A percentile compares a stretch with the other conserved stretches of the same genome.
Evolutionary conservation across 2,888 invertebrate genomes (phyloP).

Genomic region (Stenotaenia linearis): DNA sequence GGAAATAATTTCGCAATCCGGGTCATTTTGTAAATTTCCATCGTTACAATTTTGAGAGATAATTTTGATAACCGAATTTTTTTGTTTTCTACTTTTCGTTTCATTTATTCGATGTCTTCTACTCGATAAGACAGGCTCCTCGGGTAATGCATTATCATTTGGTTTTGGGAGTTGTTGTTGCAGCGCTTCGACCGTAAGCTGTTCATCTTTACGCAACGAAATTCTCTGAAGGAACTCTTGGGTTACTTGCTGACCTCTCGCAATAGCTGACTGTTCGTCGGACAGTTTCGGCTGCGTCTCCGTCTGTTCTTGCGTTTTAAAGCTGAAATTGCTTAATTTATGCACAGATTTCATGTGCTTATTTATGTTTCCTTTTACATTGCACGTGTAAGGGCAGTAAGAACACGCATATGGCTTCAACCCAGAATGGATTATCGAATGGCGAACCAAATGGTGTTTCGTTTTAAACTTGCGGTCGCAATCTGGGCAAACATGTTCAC

Average conservation of each 20-base stretch:
- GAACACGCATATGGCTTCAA: slow-evolving; percentile 40
- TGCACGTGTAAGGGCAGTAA: slow-evolving; percentile 40
- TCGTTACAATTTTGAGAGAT: no score
- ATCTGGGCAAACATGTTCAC: slow-evolving; percentile 30
- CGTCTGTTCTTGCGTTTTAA: not conserved
- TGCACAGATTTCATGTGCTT: slow-evolving; percentile 41
- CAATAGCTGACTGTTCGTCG: slow-evolving; percentile 19
- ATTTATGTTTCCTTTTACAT: slow-evolving; percentile 42
- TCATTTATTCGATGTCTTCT: not conserved
- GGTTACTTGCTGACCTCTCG: slow-evolving; percentile 32
- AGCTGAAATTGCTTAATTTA: slow-evolving; percentile 40
- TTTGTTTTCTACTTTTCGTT: no score
- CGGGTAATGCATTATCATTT: not conserved
- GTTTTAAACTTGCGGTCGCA: slow-evolving; percentile 39
- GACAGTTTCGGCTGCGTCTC: not conserved
- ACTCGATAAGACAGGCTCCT: not conserved
- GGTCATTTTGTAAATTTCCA: no score
- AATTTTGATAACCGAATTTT: no score
- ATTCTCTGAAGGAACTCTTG: slow-evolving; percentile 33
- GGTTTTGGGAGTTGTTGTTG: slow-evolving; percentile 1
- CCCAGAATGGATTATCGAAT: slow-evolving; percentile 36
- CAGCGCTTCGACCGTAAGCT: slow-evolving; percentile 34
- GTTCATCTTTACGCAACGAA: slow-evolving; percentile 34
- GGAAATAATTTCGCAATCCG: no score
- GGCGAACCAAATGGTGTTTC: slow-evolving; percentile 39